Conservation (phyloP, 1,140 invertebrate species). For the Melipona quadrifasciata region DNA sequence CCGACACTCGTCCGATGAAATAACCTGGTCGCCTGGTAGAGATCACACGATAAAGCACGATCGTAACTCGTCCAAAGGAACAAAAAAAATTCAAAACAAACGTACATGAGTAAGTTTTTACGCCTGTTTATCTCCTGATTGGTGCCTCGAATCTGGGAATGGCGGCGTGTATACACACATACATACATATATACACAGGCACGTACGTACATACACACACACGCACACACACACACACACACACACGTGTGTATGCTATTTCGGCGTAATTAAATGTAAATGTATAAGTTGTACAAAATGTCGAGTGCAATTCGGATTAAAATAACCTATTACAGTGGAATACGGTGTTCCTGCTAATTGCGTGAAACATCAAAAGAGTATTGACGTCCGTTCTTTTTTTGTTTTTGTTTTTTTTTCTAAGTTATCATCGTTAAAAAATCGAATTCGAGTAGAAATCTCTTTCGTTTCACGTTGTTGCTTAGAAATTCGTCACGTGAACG, state of each 20-base stretch:
- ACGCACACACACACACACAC: not conserved
- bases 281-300: conserved; percentile 51
- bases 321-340: conserved; percentile 18
- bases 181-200: too few relatives aligned
- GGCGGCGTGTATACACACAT: conserved; percentile 25
- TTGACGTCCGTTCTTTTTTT: not conserved
- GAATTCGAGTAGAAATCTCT: conserved; percentile 6
- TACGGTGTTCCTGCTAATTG: conserved; percentile 18
- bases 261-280: conserved; percentile 34
- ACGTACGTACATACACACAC: not conserved
- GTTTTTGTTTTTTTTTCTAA: too few relatives aligned
- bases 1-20: not conserved
- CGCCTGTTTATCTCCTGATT: conserved; percentile 29
- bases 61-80: not conserved
- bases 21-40: not conserved
- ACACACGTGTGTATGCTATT: conserved; percentile 30
- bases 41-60: not conserved
- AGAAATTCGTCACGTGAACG: too few relatives aligned
- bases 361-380: not conserved
- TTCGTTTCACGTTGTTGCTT: too few relatives aligned
- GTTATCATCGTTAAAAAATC: not conserved
- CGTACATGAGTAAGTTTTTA: not conserved
- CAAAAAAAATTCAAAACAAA: not conserved
- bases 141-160: conserved; percentile 28
- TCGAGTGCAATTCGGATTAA: conserved; percentile 50